Evolutionary conservation across 1,140 invertebrate species (phyloP).

Genomic region (Diachasma alloeum): DNA sequence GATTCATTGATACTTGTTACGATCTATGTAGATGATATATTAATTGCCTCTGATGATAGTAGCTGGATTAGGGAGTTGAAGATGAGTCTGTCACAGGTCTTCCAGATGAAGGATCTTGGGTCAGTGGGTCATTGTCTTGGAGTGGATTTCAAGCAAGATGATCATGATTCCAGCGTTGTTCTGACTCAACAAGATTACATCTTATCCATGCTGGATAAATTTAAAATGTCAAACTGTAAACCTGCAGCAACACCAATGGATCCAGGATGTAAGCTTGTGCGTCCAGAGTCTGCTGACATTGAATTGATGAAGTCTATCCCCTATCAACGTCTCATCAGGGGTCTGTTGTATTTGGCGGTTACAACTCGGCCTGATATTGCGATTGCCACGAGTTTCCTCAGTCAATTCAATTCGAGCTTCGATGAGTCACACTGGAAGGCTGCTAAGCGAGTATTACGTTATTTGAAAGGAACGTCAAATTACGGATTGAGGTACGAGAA

Average conservation of each 20-base stretch:
- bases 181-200: conserved; percentile 14
- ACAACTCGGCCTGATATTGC: conserved; percentile 61
- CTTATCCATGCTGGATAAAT: conserved; percentile 15
- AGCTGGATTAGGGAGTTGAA: conserved; percentile 11
- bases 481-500: conserved; percentile 26
- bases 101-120: conserved; percentile 28
- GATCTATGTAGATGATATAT: conserved; percentile 31
- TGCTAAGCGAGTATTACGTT: conserved; percentile 46
- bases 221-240: conserved; percentile 34
- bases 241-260: conserved; percentile 37
- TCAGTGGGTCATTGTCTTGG: not conserved
- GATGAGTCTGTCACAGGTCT: not conserved
- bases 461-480: conserved; percentile 41
- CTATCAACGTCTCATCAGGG: too few species aligned
- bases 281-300: too few species aligned
- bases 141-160: conserved; percentile 2
- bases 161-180: not conserved
- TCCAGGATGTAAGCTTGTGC: too few species aligned
- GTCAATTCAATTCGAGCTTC: conserved; percentile 18
- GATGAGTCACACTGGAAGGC: conserved; percentile 8
- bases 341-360: conserved; percentile 15
- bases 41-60: conserved; percentile 16
- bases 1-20: not conserved
- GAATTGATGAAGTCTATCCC: too few species aligned
- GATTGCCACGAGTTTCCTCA: conserved; percentile 48